phyloP scores from a whole-genome alignment of 2,888 invertebrate species.

The Gortyna flavago region DNA sequence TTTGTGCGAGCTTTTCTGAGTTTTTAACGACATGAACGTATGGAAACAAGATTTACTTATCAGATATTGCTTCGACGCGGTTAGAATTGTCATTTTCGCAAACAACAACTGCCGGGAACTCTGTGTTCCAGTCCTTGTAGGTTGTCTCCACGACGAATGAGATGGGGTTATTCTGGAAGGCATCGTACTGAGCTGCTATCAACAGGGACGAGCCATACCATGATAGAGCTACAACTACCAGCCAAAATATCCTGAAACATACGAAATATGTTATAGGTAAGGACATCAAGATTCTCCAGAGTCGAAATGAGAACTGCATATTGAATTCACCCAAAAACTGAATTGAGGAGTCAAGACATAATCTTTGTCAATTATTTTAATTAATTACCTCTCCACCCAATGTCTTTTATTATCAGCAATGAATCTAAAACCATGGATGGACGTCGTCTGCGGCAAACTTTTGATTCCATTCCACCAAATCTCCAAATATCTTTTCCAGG shows the following conservation, averaged over 20 bases:
- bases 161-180: slow-evolving; percentile 93
- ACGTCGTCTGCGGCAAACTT: slow-evolving; percentile 86
- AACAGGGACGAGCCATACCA: slow-evolving; percentile 91
- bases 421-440: slow-evolving; percentile 92
- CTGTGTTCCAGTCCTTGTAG: slow-evolving; percentile 93
- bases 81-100: slow-evolving; percentile 93
- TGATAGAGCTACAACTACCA: slow-evolving; percentile 89
- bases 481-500: slow-evolving; percentile 77
- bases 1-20: slow-evolving; percentile 1
- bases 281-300: background rate
- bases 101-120: slow-evolving; percentile 93
- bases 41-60: slow-evolving; percentile 85
- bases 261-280: background rate
- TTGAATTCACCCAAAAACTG: background rate
- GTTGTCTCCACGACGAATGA: slow-evolving; percentile 94
- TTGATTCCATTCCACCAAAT: slow-evolving; percentile 88
- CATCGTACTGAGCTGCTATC: slow-evolving; percentile 90
- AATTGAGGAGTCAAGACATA: background rate
- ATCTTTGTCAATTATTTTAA: slow-evolving; percentile 5
- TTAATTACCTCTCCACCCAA: slow-evolving; percentile 91
- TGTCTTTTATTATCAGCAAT: slow-evolving; percentile 91
- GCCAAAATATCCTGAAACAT: slow-evolving; percentile 91
- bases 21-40: background rate
- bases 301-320: background rate
- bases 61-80: slow-evolving; percentile 91